phyloP scores from a whole-genome alignment of 2,888 invertebrate genomes.

The Crioceris asparagi region DNA sequence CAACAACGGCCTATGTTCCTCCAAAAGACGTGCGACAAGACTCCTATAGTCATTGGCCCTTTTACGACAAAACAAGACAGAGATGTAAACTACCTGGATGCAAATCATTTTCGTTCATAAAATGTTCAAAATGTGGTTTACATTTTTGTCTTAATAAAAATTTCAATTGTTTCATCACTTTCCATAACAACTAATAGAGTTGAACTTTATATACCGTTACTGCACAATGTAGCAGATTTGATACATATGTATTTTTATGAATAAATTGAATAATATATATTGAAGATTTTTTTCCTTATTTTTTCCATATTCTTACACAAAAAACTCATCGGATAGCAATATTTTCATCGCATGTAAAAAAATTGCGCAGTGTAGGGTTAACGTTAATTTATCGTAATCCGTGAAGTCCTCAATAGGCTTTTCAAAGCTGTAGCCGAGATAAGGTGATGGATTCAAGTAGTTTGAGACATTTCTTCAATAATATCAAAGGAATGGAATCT shows the following conservation, averaged over 20 bases:
- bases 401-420: too few species aligned
- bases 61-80: conserved; percentile 1
- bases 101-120: conserved; percentile 5
- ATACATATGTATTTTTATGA: background rate
- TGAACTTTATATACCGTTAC: background rate
- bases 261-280: background rate
- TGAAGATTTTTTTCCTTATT: too few species aligned
- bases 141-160: conserved; percentile 7
- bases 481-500: too few species aligned
- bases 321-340: too few species aligned
- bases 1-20: conserved; percentile 7
- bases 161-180: conserved; percentile 6
- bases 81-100: conserved; percentile 5
- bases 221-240: background rate
- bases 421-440: too few species aligned
- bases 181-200: conserved; percentile 3
- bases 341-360: too few species aligned
- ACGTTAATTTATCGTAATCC: too few species aligned
- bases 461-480: too few species aligned
- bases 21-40: conserved; percentile 12
- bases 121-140: conserved; percentile 9
- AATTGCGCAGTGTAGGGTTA: too few species aligned
- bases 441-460: too few species aligned
- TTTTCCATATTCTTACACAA: background rate
- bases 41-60: conserved; percentile 3